Evolutionary conservation across 2,888 invertebrate genomes (phyloP), one percentile per base, ranked within the genome.

Genomic region (Oxyteleia sp.): DNA sequence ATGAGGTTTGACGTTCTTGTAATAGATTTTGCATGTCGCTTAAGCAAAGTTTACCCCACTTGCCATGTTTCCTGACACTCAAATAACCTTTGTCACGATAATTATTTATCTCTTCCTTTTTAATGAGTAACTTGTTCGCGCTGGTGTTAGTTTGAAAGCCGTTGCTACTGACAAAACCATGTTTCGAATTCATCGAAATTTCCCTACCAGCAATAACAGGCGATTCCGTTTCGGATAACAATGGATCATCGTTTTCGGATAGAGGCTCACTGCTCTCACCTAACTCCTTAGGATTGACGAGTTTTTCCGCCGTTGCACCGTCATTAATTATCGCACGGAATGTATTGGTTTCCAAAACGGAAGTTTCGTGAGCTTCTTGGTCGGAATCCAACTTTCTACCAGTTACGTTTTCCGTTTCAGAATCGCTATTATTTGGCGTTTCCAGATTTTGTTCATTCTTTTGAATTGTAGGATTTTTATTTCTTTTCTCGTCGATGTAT

Each of bases 11-110:
- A 0, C 95, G 95, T 81, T 94, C 94, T 35, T 94, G 93, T 1
- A 95, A 94, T 0, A 95, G 94, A 84, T 95, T 94, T 51, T 95
- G 94, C 88, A 96, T 95, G 84, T 95, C 96, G 83, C 96, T 95
- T 15, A 96, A 94, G 87, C 97, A 97, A 3, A 97, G 93, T 90
- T 96, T 96, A 4, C 97, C 97, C 97, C 97, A 97, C 55, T 94
- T 94, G 0, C 97, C 97, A 86, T 95, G 95, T 89, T 96, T 96
- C 35, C 96, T 94, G 0, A 97, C 96, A 95, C 96, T 96, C 29
- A 97, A 94, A 87, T 95, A 96, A 23, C 97, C 97, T 94, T 86
- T 88, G 26, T 92, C 90, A 51, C 89, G 90, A 63, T 92, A 93
- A 69, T 89, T 90, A 61, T 92, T 90, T 0, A 92, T 57, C 16